Evolutionary conservation across 2,797 vertebrate genomes (phyloP).

Genomic region (Helarctos malayanus): DNA sequence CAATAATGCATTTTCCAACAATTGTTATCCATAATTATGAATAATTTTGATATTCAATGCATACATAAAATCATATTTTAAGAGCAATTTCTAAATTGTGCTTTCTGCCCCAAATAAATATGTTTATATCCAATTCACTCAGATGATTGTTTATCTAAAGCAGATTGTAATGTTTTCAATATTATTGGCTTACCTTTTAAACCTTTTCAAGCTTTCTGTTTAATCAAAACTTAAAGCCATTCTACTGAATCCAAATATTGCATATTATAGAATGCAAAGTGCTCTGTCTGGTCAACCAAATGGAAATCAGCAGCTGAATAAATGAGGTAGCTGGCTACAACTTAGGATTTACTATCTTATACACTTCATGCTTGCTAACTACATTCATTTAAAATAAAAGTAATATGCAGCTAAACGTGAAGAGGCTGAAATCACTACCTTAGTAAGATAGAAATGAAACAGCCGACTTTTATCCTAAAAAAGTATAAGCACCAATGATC

Average conservation of each 20-base stretch:
- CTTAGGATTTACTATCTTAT: conserved; percentile 66
- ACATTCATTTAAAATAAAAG: conserved; percentile 64
- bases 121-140: conserved; percentile 49
- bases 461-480: conserved; percentile 32
- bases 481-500: neutral
- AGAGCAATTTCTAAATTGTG: conserved; percentile 79
- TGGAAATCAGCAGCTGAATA: conserved; percentile 70
- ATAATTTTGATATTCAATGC: conserved; percentile 77
- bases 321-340: conserved; percentile 48
- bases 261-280: conserved; percentile 70
- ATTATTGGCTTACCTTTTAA: conserved; percentile 62
- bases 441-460: conserved; percentile 2
- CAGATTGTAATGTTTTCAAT: conserved; percentile 67
- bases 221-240: conserved; percentile 76
- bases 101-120: conserved; percentile 73
- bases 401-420: conserved; percentile 54
- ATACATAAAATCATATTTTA: conserved; percentile 79
- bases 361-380: conserved; percentile 65
- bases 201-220: conserved; percentile 71
- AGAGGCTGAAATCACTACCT: conserved; percentile 31
- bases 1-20: conserved; percentile 79
- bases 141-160: conserved; percentile 69
- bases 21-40: conserved; percentile 69
- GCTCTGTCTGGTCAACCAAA: conserved; percentile 68
- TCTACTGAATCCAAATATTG: conserved; percentile 68